Base-by-base conservation (phyloP, 2,888 invertebrate genomes). In the Priocnemis perturbator region DNA sequence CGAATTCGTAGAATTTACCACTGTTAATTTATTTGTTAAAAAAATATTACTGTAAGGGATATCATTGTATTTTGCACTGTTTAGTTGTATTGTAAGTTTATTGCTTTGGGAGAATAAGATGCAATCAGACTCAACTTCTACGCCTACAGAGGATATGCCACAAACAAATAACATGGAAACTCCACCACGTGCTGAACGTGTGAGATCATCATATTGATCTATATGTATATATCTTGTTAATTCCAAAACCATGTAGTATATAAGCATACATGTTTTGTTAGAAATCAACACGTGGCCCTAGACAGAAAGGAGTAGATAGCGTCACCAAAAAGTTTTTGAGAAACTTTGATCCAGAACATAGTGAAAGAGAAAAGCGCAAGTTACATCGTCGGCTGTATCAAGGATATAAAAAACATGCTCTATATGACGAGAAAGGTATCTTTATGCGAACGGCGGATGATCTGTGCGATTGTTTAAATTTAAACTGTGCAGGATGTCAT, bases 381-480 rank as follows among this genome's bases (percentile, higher is more conserved):
- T 89, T 95, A 77, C 92, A 93, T 81, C 91, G 95, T 53, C 93
- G 94, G 89, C 89, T 92, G 19, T 90, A 91, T 79, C 89, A 90
- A 48, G 89, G 91, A 67, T 90, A 90, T 45, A 92, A 92, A 84
- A 90, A 88, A 37, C 92, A 92, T 72, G 91, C 90, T 64, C 74
- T 94, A 50, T 94, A 95, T 89, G 93, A 97, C 90, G 94, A 94
- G 81, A 91, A 90, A 63, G 96, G 96, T 0, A 89, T 91, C 45
- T 91, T 94, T 75, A 90, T 93, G 21, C 89, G 90, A 17, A 92
- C 92, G 26, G 93, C 93, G 0, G 89, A 91, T 76, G 95, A 97
- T 89, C 83, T 96, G 14, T 98, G 98, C 78, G 98, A 98, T 87
- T 98, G 97, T 85, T 90, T 97, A 74, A 93, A 94, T 78, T 91